Conservation (phyloP, 2,797 vertebrate genomes). For the Pseudochromis fuscus region DNA sequence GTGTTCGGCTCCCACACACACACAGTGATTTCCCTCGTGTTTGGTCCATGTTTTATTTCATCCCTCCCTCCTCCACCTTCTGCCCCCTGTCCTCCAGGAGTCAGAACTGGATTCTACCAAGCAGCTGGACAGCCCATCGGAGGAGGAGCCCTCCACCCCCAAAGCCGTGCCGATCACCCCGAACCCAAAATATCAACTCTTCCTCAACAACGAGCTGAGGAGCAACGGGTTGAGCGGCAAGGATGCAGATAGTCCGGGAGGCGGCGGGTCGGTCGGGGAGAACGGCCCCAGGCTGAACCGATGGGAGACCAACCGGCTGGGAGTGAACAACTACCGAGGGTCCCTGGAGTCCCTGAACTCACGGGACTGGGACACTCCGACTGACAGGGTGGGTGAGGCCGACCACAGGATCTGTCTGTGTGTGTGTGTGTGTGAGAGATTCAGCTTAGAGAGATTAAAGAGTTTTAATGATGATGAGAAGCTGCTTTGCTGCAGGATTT, state of each 20-base stretch:
- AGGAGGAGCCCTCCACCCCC: slow-evolving; percentile 67
- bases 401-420: background rate
- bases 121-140: slow-evolving; percentile 70
- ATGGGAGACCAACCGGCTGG: slow-evolving; percentile 72
- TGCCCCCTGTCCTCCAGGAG: slow-evolving; percentile 62
- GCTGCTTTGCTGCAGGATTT: background rate
- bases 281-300: slow-evolving; percentile 62
- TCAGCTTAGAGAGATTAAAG: slow-evolving; percentile 5
- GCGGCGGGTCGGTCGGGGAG: slow-evolving; percentile 52
- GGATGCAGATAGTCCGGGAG: slow-evolving; percentile 61
- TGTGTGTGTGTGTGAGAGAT: slow-evolving; percentile 16
- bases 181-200: slow-evolving; percentile 81
- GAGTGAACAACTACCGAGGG: slow-evolving; percentile 65
- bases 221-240: slow-evolving; percentile 72
- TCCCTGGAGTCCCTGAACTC: slow-evolving; percentile 82
- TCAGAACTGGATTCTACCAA: slow-evolving; percentile 72
- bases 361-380: slow-evolving; percentile 76
- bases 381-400: slow-evolving; percentile 73
- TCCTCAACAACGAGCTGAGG: slow-evolving; percentile 69
- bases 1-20: background rate
- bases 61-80: background rate
- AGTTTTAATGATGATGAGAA: slow-evolving; percentile 20
- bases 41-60: background rate
- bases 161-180: background rate
- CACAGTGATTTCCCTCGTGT: background rate